Evolutionary conservation across 2,888 invertebrate species (phyloP).

Genomic region (Metacarcinus magister): DNA sequence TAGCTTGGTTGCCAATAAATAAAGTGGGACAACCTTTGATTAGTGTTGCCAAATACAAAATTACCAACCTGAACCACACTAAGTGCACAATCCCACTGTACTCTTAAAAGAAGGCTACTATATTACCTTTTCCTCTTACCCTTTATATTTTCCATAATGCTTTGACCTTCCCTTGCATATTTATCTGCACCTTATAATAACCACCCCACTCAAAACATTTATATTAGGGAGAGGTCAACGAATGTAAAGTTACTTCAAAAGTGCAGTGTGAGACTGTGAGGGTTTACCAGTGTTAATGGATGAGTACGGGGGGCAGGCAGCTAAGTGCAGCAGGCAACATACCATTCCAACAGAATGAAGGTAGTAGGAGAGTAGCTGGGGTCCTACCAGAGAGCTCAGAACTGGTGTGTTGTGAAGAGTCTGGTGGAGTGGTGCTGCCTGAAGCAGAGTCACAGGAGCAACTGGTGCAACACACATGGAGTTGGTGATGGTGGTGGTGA

Average conservation of each 20-base stretch:
- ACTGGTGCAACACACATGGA: conserved; percentile 62
- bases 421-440: conserved; percentile 73
- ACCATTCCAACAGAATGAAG: conserved; percentile 62
- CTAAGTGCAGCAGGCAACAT: conserved; percentile 57
- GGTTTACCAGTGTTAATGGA: conserved; percentile 1
- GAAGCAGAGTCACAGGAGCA: conserved; percentile 70
- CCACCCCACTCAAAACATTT: neutral
- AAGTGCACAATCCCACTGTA: too few relatives aligned
- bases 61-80: too few relatives aligned
- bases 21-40: too few relatives aligned
- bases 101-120: neutral
- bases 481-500: conserved; percentile 81
- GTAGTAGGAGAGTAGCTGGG: conserved; percentile 16
- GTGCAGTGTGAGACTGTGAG: neutral
- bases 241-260: conserved; percentile 12
- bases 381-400: conserved; percentile 80
- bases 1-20: too few relatives aligned
- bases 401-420: conserved; percentile 72
- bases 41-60: too few relatives aligned
- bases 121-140: neutral
- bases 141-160: neutral
- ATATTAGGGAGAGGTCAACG: neutral
- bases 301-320: neutral
- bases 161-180: conserved; percentile 21
- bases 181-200: neutral